Evolutionary conservation across 2,113 vertebrate genomes (phyloP).

Genomic region (Platysteira castanea): DNA sequence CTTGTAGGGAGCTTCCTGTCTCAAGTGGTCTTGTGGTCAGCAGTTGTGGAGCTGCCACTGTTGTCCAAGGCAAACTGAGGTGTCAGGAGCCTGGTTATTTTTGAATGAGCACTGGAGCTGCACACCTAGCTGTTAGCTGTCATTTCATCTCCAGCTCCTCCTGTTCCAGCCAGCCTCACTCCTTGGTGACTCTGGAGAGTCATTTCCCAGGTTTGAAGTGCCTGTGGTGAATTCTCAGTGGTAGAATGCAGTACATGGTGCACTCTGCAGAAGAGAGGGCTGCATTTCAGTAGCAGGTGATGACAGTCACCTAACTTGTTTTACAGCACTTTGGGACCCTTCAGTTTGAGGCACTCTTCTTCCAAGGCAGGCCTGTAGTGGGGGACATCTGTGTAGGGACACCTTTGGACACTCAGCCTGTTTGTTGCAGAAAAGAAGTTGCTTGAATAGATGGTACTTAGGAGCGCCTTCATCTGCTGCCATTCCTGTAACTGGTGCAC

Average conservation of each 20-base stretch:
- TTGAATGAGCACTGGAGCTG: background rate
- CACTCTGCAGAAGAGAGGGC: background rate
- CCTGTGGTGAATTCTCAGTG: background rate
- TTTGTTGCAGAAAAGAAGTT: background rate
- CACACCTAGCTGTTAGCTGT: background rate
- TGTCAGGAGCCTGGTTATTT: background rate
- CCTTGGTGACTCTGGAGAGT: background rate
- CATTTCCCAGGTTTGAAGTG: background rate
- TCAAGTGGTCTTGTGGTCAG: background rate
- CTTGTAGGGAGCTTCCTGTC: background rate
- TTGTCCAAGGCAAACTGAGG: background rate
- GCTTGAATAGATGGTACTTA: background rate
- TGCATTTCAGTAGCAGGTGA: background rate
- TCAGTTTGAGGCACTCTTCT: slow-evolving; percentile 19
- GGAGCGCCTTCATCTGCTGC: background rate
- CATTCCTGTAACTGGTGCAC: background rate
- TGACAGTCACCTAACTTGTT: background rate
- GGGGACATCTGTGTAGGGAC: slow-evolving; percentile 30
- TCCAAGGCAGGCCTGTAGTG: background rate
- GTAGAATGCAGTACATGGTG: background rate
- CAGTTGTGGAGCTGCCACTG: background rate
- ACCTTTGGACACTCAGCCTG: background rate
- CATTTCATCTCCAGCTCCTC: background rate
- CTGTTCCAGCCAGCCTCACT: background rate
- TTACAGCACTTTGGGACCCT: slow-evolving; percentile 71